Conservation (phyloP, 1,140 invertebrate genomes). For the Tetragonula clypearis region DNA sequence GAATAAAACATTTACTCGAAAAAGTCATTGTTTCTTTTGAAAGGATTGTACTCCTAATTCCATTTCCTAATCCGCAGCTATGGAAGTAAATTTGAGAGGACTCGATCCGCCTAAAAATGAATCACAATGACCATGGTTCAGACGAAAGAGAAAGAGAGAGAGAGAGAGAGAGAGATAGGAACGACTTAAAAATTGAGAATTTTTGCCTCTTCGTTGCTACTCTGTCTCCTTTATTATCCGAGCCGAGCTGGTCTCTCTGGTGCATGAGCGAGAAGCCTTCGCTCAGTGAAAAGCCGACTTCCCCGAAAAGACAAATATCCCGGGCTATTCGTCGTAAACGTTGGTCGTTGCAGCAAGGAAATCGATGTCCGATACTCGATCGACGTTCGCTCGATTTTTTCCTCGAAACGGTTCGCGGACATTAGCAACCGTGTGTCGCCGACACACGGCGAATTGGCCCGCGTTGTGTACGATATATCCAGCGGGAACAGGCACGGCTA, state of each 20-base stretch:
- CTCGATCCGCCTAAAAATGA: no score
- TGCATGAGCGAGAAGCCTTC: background rate
- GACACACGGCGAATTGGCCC: background rate
- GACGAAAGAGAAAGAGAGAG: no score
- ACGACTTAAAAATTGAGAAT: no score
- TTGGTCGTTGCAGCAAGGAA: background rate
- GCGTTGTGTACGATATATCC: constrained; percentile 58
- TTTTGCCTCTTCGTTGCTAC: background rate
- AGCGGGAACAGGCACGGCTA: constrained; percentile 67
- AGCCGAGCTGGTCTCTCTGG: background rate
- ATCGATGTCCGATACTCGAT: constrained; percentile 9
- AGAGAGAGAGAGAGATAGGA: no score
- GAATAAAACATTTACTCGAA: no score
- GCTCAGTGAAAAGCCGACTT: background rate
- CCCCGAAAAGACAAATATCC: constrained; percentile 18
- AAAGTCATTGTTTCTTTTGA: no score
- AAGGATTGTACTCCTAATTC: no score
- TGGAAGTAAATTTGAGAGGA: no score
- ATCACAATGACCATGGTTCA: no score
- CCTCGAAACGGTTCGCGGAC: background rate
- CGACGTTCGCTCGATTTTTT: background rate
- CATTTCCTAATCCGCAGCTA: no score
- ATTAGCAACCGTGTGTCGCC: constrained; percentile 2
- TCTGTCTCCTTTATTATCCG: background rate
- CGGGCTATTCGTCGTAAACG: background rate